A percentile compares a stretch with the other conserved stretches of the same genome.
Evolutionary conservation across 2,113 vertebrate genomes (phyloP).

Genomic region (Ranitomeya imitator): DNA sequence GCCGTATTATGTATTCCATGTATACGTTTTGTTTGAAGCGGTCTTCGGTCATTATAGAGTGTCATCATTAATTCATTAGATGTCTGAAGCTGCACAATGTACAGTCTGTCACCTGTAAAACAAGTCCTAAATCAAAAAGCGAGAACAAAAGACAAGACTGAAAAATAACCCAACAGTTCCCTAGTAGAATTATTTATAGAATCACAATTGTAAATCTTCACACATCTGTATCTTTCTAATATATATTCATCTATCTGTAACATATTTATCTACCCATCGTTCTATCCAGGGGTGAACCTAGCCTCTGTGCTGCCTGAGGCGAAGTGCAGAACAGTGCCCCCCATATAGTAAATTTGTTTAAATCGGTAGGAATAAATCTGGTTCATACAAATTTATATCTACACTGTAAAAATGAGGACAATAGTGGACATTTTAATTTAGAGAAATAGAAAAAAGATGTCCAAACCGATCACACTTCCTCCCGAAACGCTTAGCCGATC

Average conservation of each 20-base stretch:
- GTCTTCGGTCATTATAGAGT: not conserved
- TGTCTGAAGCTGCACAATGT: not conserved
- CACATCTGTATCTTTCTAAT: not conserved
- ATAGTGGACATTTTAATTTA: too few species aligned
- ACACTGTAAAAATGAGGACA: too few species aligned
- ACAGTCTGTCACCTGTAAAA: not conserved
- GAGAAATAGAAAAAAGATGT: too few species aligned
- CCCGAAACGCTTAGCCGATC: too few species aligned
- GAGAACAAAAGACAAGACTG: not conserved
- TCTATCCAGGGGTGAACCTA: too few species aligned
- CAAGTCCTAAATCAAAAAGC: not conserved
- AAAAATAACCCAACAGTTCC: not conserved
- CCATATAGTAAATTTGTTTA: too few species aligned
- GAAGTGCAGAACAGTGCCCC: too few species aligned
- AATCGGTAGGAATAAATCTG: too few species aligned
- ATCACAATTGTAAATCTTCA: not conserved
- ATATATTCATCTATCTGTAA: too few species aligned
- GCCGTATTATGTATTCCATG: not conserved
- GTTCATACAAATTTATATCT: too few species aligned
- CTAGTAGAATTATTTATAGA: not conserved
- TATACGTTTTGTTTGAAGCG: not conserved
- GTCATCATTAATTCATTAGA: slow-evolving; percentile 25
- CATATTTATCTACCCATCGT: not conserved
- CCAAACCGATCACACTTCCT: too few species aligned
- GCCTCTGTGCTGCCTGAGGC: too few species aligned